Base-by-base conservation (phyloP, 2,113 vertebrate genomes). In the Chloebia gouldiae region DNA sequence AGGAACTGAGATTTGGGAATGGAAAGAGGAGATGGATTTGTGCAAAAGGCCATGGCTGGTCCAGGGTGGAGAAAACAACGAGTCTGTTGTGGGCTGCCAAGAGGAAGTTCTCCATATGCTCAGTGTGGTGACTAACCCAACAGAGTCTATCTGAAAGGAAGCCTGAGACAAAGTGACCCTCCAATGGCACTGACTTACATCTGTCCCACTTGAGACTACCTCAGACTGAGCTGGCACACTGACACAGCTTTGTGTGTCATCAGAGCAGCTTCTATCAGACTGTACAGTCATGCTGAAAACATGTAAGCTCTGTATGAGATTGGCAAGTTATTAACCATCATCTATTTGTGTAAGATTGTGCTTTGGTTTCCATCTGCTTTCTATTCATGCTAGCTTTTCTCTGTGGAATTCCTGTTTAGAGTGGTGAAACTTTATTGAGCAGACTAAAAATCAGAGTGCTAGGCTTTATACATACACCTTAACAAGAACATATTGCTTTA, bases 341-440 rank as follows among this genome's bases (percentile, higher is more conserved):
- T 72, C 95, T 92, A 79, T 93, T 91, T 44, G 85, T 14, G 19
- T 65, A 78, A 94, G 77, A 69, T 6, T 49, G 47, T 1, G 2
- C 73, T 94, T 86, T 42, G 30, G 30, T 81, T 92, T 83, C 85
- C 66, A 63, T 72, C 81, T 80, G 81, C 70, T 82, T 95, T 87
- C 78, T 37, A 82, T 54, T 61, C n/a, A 49, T 39, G 60, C 60
- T 76, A 79, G 70, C 59, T 92, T 53, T 81, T 92, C 31, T 92
- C 57, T 33, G 63, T 25, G 66, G 70, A 87, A 72, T 84, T 87
- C 45, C 53, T 76, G 33, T 68, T 89, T 40, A 45, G 28, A 51
- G 27, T 13, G 85, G 27, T 35, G 11, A 78, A 77, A 83, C 27
- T 27, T 27, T 28, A 44, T 9, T 0, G 1, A 92, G 30, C 31